Evolutionary conservation across 1,140 invertebrate species (phyloP), one percentile per base, ranked within the genome.

Genomic region (Hyphantria cunea): DNA sequence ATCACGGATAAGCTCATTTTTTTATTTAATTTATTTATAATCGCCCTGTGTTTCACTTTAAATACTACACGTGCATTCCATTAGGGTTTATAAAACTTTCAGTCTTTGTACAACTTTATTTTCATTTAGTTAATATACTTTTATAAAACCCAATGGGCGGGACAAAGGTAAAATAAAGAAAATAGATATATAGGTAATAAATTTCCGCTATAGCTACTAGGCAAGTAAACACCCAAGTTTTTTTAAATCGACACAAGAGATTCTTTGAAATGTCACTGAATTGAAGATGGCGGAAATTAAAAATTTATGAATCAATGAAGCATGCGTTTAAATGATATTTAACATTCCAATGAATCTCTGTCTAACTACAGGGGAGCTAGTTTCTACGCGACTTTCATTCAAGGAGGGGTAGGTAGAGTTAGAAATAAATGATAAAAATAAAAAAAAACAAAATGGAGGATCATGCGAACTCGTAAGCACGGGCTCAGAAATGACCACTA

Each of bases 181-280:
- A 72, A 80, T 74, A 81, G 76, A 78, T 72, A 45, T 54, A 82
- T 69, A 83, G 83, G 80, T 84, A 76, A 64, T 48, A 81, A 74
- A 76, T 88, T 78, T 49, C 72, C 87, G 87, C 87, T 86, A 90
- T 90, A 90, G 87, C 87, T 90, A 90, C 87, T 90, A 84, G 75
- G 87, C 87, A 90, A 90, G 87, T 90, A 82, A 76, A 88, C 84
- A 90, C 75, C 76, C 68, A 87, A 75, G 71, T 82, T 74, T 69
- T 13, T 45, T 31, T 59, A 54, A 62, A 58, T 44, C 41, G 65
- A 68, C 70, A 65, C 67, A 66, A 78, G 86, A 88, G 87, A 90
- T 85, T 87, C 85, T 73, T 88, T 87, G 87, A 85, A 88, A 84
- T 76, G 76, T 61, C 31, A 52, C 7, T 0, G 33, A 48, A 49